These are phyloP conservation scores for Labia minor DNA, from an alignment of 2,888 invertebrate species.

Conservation along the genomic window DNA sequence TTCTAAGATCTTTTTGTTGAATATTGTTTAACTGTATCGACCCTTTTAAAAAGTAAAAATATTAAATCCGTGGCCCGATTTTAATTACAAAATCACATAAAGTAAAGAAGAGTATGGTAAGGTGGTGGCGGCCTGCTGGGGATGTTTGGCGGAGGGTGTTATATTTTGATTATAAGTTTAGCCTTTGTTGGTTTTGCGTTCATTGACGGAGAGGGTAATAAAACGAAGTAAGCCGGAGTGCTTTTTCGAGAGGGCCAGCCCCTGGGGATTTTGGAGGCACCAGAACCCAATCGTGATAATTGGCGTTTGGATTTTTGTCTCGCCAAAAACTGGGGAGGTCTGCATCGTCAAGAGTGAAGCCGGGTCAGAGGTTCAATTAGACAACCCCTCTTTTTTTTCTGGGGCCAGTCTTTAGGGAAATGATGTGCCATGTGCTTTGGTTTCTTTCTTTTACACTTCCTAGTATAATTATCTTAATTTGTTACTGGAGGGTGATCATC, in stretches of 20 bases:
- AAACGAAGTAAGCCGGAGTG: constrained; percentile 16
- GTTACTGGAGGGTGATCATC: neutral
- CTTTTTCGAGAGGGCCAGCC: constrained; percentile 9
- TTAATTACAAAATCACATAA: constrained; percentile 4
- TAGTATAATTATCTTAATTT: neutral
- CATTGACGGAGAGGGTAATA: constrained; percentile 13
- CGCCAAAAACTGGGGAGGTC: neutral
- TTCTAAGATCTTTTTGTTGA: neutral
- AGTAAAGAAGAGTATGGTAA: neutral
- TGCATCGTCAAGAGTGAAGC: constrained; percentile 1
- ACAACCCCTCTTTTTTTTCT: constrained; percentile 17
- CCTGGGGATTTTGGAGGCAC: constrained; percentile 14
- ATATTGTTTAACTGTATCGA: neutral
- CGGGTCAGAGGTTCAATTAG: constrained; percentile 26
- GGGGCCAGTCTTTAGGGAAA: constrained; percentile 19
- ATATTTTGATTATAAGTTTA: neutral
- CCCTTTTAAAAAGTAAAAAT: neutral
- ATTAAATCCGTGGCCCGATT: constrained; percentile 13
- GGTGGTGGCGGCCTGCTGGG: neutral
- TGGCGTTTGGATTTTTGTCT: constrained; percentile 27
- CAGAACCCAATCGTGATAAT: constrained; percentile 27
- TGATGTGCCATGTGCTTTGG: neutral
- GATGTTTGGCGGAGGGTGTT: neutral
- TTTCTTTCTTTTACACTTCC: neutral
- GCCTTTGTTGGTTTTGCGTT: neutral